Base-by-base conservation (phyloP, 2,797 vertebrate species). In the Chelon auratus region DNA sequence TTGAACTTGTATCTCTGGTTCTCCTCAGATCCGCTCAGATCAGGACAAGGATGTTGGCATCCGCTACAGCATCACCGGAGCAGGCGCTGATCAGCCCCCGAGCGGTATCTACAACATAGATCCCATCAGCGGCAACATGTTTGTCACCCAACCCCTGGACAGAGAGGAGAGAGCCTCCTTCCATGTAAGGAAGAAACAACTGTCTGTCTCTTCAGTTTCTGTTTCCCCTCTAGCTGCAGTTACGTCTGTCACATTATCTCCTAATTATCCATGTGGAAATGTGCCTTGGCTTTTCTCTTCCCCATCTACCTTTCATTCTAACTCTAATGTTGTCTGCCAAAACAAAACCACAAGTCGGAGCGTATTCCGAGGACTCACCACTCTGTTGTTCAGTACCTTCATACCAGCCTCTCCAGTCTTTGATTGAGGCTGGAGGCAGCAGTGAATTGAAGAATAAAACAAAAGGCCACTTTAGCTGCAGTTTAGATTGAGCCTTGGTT, bases 61-160 rank as follows among this genome's bases (percentile, higher is more conserved):
- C 87, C 95, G 98, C 8, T 99, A 99, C 94, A 99, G 98, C 93
- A 95, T 99, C 93, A 99, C 98, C 0, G 98, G 98, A 8, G 97
- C 97, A 6, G 98, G 98, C 0, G 97, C 97, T 0, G 98, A 99
- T 93, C 98, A 99, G 92, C 97, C 98, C 0, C 98, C 98, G 0
- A 97, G 95, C 87, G 98, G 98, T 63, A 95, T 99, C 68, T 99
- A 98, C 94, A 98, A 94, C 92, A 99, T 99, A 2, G 97, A 99
- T 90, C 97, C 97, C 0, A 96, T 99, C 83, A 96, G 95, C 0
- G 98, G 98, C 61, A 96, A 97, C 80, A 98, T 99, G 98, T 98
- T 97, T 0, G 98, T 99, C 90, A 99, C 96, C 0, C 95, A 96
- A 67, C 97, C 98, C 0, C 95, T 99, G 94, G 98, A 99, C 93